These are phyloP conservation scores for Sorex maritimensis DNA, from an alignment of 2,797 vertebrate species.

Conservation along the genomic window DNA sequence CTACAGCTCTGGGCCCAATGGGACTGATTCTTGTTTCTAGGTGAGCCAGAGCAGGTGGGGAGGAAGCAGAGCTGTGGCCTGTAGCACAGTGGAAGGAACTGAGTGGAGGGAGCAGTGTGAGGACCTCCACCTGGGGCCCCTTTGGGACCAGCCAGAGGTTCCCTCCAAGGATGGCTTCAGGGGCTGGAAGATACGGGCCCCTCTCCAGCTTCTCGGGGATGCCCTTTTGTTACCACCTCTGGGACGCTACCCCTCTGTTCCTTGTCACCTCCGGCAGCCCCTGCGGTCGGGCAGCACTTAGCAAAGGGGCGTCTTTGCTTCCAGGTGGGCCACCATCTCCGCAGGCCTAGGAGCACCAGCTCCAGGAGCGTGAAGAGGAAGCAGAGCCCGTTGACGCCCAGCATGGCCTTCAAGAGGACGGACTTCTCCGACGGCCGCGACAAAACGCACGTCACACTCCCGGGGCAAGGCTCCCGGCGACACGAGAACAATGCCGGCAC, in stretches of 20 bases:
- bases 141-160: too few species aligned
- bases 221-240: conserved; percentile 70
- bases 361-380: conserved; percentile 77
- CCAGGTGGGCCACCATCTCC: conserved; percentile 52
- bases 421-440: conserved; percentile 81
- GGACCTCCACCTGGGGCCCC: too few species aligned
- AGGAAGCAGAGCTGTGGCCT: neutral
- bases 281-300: conserved; percentile 12
- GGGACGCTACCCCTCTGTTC: conserved; percentile 20
- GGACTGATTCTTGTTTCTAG: neutral
- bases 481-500: conserved; percentile 70
- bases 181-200: neutral
- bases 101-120: too few species aligned
- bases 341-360: conserved; percentile 75
- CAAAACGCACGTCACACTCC: conserved; percentile 71
- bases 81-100: too few species aligned
- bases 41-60: neutral
- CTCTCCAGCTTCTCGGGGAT: conserved; percentile 70
- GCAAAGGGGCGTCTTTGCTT: conserved; percentile 45
- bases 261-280: conserved; percentile 38
- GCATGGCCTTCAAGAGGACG: conserved; percentile 80
- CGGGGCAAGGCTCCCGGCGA: conserved; percentile 79
- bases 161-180: too few species aligned
- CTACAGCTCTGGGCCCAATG: too few species aligned
- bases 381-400: conserved; percentile 80